A percentile compares a stretch with the other conserved stretches of the same genome.
phyloP scores from a whole-genome alignment of 2,888 invertebrate species.

The Aleiodes leptofemur region DNA sequence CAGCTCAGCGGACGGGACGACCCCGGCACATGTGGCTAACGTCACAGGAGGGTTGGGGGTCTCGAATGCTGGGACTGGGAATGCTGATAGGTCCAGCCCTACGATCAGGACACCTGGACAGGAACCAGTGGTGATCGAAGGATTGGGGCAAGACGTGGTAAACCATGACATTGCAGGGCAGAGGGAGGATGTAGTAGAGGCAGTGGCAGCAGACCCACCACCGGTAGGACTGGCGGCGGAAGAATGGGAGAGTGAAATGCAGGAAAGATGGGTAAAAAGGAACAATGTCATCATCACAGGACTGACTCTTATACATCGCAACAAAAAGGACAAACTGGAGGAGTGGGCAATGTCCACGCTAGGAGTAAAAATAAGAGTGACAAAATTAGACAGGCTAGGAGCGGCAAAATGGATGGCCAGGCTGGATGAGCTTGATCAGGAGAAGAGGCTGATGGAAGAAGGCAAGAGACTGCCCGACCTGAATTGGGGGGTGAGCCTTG shows the following conservation, averaged over 20 bases:
- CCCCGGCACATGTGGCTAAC: too few relatives aligned
- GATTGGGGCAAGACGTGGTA: too few relatives aligned
- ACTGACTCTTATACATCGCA: not conserved
- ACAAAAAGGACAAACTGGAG: slow-evolving; percentile 1
- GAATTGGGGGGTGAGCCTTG: not conserved
- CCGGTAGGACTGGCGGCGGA: not conserved
- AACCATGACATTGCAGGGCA: too few relatives aligned
- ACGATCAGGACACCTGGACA: too few relatives aligned
- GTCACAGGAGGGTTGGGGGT: too few relatives aligned
- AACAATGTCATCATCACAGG: not conserved
- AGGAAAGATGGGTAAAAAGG: not conserved
- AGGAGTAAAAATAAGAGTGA: not conserved
- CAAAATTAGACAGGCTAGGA: not conserved
- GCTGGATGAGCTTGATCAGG: not conserved
- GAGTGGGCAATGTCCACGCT: not conserved
- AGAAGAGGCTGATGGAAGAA: not conserved
- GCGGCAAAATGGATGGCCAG: not conserved
- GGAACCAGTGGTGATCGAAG: too few relatives aligned
- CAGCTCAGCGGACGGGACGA: too few relatives aligned
- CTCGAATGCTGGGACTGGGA: too few relatives aligned
- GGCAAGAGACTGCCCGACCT: not conserved
- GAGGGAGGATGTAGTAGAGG: too few relatives aligned
- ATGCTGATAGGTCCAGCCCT: too few relatives aligned
- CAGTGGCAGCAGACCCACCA: not conserved
- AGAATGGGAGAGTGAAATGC: not conserved